Conservation (phyloP, 1,140 invertebrate genomes). For the Rhopalosiphum maidis region DNA sequence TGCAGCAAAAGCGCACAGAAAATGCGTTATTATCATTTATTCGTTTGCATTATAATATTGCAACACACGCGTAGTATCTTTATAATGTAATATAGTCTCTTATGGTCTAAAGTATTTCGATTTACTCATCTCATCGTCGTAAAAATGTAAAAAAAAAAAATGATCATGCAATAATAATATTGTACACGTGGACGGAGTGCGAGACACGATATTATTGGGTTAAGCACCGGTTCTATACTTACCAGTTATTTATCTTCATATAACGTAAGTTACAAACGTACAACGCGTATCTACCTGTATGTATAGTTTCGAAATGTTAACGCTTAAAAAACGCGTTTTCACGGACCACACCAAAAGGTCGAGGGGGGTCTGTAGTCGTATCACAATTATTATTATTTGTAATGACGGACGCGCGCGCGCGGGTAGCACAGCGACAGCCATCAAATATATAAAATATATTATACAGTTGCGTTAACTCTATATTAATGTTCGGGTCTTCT, state of each 20-base stretch:
- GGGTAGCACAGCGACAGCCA: neutral
- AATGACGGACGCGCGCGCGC: neutral
- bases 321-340: neutral
- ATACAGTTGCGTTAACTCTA: neutral
- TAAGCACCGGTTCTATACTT: neutral
- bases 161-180: neutral
- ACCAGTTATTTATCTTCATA: neutral
- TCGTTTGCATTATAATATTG: neutral
- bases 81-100: neutral
- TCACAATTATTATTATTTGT: neutral
- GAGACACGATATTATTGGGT: neutral
- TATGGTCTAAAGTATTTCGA: neutral
- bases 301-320: neutral
- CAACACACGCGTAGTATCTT: too few relatives aligned
- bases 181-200: neutral
- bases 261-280: too few relatives aligned
- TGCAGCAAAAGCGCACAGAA: neutral
- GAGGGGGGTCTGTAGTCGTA: conserved; percentile 1
- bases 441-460: neutral
- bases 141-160: neutral
- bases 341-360: neutral
- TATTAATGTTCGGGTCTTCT: neutral
- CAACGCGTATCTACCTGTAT: neutral
- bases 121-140: neutral
- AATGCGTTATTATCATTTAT: neutral